Percentiles rank a stretch among this genome's conserved stretches.
phyloP scores from a whole-genome alignment of 2,888 invertebrate genomes.

The Melipona bicolor region DNA sequence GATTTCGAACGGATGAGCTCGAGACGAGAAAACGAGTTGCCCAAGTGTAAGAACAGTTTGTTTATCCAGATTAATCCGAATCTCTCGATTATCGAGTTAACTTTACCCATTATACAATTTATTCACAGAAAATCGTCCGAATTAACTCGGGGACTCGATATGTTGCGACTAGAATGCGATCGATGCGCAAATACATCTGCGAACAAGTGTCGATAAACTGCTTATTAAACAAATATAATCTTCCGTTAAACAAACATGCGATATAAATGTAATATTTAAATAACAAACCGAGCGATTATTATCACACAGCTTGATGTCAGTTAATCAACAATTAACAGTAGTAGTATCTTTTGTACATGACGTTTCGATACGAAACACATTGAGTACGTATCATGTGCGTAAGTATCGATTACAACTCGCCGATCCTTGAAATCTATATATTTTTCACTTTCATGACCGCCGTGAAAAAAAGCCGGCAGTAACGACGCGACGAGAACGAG shows the following conservation, averaged over 20 bases:
- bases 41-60: no score
- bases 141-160: not conserved
- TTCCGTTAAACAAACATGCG: not conserved
- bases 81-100: not conserved
- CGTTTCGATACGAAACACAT: not conserved
- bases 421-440: conserved; percentile 19
- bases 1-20: no score
- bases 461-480: not conserved
- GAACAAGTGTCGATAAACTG: not conserved
- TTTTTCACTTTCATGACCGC: not conserved
- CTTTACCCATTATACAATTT: not conserved
- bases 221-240: conserved; percentile 7
- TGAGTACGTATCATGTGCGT: not conserved
- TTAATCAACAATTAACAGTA: conserved; percentile 3
- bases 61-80: not conserved
- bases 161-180: not conserved
- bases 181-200: not conserved
- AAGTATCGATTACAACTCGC: not conserved
- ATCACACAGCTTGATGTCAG: not conserved
- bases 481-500: not conserved
- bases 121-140: not conserved
- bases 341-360: not conserved
- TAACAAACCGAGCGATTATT: not conserved
- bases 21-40: no score
- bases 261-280: conserved; percentile 16